Percentiles rank a stretch among this genome's conserved stretches.
These are phyloP conservation scores for Paramacrobiotus metropolitanus DNA, from an alignment of 1,140 invertebrate genomes.

Conservation along the genomic window DNA sequence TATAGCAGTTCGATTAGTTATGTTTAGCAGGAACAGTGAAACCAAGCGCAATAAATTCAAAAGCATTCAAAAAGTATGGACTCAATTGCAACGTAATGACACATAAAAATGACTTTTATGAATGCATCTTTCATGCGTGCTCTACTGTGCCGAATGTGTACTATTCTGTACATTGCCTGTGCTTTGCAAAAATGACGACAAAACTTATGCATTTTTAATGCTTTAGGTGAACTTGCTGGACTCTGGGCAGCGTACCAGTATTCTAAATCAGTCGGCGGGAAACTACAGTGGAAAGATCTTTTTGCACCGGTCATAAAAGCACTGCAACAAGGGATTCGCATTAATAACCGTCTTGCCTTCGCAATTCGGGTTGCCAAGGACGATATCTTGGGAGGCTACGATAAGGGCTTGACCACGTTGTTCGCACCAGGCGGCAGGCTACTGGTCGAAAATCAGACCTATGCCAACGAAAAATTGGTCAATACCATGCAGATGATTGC, in stretches of 20 bases:
- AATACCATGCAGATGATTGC: constrained; percentile 23
- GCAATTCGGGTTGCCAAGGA: constrained; percentile 7
- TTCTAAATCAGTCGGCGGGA: not conserved
- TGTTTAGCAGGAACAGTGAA: no score
- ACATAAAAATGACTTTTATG: no score
- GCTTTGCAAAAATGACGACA: no score
- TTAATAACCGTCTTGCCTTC: constrained; percentile 6
- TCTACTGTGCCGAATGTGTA: no score
- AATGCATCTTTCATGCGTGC: no score
- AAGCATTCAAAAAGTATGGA: no score
- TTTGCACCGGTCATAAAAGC: constrained; percentile 12
- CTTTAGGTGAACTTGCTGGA: not conserved
- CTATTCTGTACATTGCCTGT: no score
- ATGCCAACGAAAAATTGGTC: constrained; percentile 22
- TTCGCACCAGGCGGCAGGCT: constrained; percentile 24
- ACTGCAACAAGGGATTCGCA: constrained; percentile 11
- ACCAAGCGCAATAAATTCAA: no score
- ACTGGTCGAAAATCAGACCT: constrained; percentile 23
- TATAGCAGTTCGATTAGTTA: no score
- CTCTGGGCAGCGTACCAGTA: not conserved
- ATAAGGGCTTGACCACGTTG: constrained; percentile 16
- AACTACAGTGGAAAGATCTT: not conserved
- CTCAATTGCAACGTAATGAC: no score
- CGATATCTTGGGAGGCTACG: constrained; percentile 7
- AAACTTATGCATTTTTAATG: not conserved